Evolutionary conservation across 2,113 vertebrate species (phyloP), one percentile per base, ranked within the genome.

Genomic region (Neotoma lepida): DNA sequence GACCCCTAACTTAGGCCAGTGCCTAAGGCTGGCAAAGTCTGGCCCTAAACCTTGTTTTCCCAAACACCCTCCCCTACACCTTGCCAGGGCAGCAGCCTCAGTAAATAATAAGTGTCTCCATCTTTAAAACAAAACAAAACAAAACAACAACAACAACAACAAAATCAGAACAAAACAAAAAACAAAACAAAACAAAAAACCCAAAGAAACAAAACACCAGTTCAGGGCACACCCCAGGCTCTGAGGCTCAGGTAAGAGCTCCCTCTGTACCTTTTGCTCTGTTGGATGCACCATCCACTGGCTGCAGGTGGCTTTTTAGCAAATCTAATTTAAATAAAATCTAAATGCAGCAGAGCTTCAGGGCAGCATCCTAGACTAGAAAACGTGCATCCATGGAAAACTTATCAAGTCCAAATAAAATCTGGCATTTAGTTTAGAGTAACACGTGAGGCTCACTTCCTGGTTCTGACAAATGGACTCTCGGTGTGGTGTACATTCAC

Each of bases 241-340:
- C 44, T 17, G 88, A 87, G n/a, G 77, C 64, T 97, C 28, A 41
- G 91, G 73, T 88, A 63, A 46, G 44, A 68, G 44, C 13, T 90
- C 39, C 6, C 10, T 76, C 15, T 28, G 63, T 14, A 58, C 15
- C 13, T 63, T 63, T 4, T 54, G 56, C 8, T 64, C 8, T 0
- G 54, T 6, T 12, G 28, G 63, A 86, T 1, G 4, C 12, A 24
- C 41, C 6, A 63, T 35, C 7, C 28, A 4, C 30, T 4, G 39
- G 64, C 26, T 81, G 58, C 35, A 41, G 39, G 61, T 24, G 58
- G 18, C 51, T 76, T 63, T 28, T 73, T 77, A 87, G 70, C 74
- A 88, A 33, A 66, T 66, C 35, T 89, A 35, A 86, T 54, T 71
- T 35, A 88, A 92, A 73, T 84, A 94, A 78, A 78, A 88, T 46